phyloP scores from a whole-genome alignment of 2,888 invertebrate genomes.

The Alviniconcha strummeri region DNA sequence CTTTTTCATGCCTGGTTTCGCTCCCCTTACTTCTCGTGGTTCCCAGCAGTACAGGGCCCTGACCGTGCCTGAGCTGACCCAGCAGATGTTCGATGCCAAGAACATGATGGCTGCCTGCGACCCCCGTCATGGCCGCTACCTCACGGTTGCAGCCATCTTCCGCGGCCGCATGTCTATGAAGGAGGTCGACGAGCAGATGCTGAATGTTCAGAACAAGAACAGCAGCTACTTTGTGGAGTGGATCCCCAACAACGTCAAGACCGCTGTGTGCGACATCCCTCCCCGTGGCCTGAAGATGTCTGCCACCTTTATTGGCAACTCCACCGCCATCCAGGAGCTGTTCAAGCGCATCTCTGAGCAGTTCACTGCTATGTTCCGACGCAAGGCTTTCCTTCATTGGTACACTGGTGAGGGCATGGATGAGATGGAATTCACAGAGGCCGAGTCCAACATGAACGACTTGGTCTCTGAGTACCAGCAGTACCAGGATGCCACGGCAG shows the following conservation, averaged over 20 bases:
- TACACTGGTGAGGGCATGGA: conserved; percentile 95
- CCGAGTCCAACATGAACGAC: conserved; percentile 93
- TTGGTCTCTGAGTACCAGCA: conserved; percentile 60
- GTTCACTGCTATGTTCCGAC: conserved; percentile 89
- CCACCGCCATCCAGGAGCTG: conserved; percentile 67
- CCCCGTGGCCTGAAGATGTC: conserved; percentile 84
- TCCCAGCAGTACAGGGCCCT: conserved; percentile 73
- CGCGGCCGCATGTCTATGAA: conserved; percentile 72
- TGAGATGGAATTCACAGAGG: conserved; percentile 96
- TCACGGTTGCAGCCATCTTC: conserved; percentile 70
- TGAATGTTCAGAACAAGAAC: conserved; percentile 81
- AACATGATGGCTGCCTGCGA: conserved; percentile 99
- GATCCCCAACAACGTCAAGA: conserved; percentile 77
- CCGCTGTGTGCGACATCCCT: conserved; percentile 94
- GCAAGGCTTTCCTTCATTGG: conserved; percentile 98
- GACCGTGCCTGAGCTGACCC: conserved; percentile 69
- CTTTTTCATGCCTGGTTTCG: conserved; percentile 73
- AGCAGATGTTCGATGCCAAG: conserved; percentile 91
- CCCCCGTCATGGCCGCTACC: conserved; percentile 87
- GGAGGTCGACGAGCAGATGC: conserved; percentile 86
- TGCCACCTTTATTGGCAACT: conserved; percentile 87
- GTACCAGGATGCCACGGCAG: conserved; percentile 77
- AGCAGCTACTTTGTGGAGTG: conserved; percentile 67
- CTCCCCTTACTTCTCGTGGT: conserved; percentile 70
- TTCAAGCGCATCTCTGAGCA: conserved; percentile 66